These are phyloP conservation scores for Channallabes apus DNA, from an alignment of 2,797 vertebrate species.

Conservation along the genomic window DNA sequence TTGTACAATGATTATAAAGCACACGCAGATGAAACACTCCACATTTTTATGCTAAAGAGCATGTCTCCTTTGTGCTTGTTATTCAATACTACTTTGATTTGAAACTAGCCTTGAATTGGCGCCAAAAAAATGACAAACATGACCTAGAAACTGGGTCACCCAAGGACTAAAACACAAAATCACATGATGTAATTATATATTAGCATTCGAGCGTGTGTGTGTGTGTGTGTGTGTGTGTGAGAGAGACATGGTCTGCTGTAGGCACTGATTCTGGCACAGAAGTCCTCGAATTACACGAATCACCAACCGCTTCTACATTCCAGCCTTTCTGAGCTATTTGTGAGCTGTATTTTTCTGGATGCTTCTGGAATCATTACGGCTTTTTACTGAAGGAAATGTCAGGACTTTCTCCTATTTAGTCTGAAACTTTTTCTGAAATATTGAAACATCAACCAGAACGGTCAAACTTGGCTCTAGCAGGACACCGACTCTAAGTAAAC, in stretches of 20 bases:
- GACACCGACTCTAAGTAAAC: too few species aligned
- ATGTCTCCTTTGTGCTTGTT: not conserved
- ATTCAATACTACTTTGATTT: not conserved
- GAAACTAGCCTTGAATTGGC: not conserved
- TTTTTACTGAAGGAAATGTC: not conserved
- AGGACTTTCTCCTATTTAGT: slow-evolving; percentile 13
- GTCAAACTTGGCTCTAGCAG: too few species aligned
- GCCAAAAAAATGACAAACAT: not conserved
- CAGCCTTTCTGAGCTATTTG: not conserved
- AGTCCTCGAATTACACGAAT: not conserved
- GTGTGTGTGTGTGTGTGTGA: not conserved
- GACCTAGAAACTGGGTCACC: not conserved
- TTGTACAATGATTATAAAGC: not conserved
- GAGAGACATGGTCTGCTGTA: not conserved
- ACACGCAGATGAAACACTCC: not conserved
- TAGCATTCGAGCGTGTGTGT: not conserved
- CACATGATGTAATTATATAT: not conserved
- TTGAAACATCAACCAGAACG: too few species aligned
- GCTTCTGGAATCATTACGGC: not conserved
- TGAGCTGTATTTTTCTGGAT: not conserved
- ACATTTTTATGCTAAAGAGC: not conserved
- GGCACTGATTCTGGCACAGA: not conserved
- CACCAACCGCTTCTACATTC: not conserved
- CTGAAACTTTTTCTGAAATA: not conserved
- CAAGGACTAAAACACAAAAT: not conserved